Conservation (phyloP, 2,113 vertebrate genomes). For the Spizaetus ornatus region DNA sequence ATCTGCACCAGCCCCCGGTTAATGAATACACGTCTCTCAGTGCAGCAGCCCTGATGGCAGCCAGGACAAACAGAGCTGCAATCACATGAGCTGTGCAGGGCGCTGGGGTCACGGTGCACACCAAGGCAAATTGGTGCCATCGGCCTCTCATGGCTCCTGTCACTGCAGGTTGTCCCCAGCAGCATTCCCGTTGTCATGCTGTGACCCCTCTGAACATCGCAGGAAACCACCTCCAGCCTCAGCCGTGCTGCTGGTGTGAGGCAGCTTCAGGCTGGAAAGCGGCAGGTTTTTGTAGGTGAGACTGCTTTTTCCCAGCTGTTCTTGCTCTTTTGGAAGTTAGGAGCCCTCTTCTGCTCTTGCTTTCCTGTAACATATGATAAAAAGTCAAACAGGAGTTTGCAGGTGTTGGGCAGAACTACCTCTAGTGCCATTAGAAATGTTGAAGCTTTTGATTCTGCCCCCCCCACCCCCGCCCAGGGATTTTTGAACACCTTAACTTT, state of each 20-base stretch:
- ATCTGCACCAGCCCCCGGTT: rapidly evolving
- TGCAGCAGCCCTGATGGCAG: not conserved
- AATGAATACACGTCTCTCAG: not conserved
- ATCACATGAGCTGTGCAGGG: rapidly evolving
- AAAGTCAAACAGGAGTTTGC: not conserved
- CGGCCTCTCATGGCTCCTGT: not conserved
- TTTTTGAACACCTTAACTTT: not conserved
- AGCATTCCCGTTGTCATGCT: not conserved
- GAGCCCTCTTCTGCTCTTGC: not conserved
- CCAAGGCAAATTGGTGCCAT: not conserved
- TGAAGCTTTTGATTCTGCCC: not conserved
- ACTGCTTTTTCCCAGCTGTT: not conserved
- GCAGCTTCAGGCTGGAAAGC: not conserved
- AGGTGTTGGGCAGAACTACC: not conserved
- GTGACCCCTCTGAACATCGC: not conserved
- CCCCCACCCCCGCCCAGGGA: too few species aligned
- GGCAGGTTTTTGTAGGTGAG: not conserved
- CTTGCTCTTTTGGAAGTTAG: not conserved
- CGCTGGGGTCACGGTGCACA: rapidly evolving
- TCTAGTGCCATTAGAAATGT: not conserved
- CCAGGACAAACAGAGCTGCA: not conserved
- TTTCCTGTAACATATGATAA: not conserved
- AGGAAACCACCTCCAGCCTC: not conserved
- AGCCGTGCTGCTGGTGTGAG: rapidly evolving
- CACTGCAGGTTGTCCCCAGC: not conserved